Conservation (phyloP, 2,888 invertebrate species). For the Gnatocerus cornutus region DNA sequence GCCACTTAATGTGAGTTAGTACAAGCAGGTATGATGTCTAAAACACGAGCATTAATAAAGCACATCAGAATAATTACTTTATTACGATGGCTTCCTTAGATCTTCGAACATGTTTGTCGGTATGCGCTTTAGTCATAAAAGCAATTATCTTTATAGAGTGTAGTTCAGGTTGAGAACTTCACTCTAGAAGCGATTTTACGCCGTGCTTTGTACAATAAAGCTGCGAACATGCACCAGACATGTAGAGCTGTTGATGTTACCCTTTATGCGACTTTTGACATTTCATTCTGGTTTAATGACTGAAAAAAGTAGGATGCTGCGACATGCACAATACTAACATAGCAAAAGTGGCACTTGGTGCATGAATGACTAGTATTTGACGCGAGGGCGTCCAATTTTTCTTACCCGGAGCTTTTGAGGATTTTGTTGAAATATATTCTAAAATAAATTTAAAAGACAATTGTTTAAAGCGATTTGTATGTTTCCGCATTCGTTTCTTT, state of each 20-base stretch:
- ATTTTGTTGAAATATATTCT: conserved; percentile 18
- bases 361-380: conserved; percentile 10
- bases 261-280: conserved; percentile 25
- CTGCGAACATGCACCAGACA: conserved; percentile 35
- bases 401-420: background rate
- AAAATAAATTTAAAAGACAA: conserved; percentile 34
- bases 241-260: conserved; percentile 15
- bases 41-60: too few species aligned
- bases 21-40: too few species aligned
- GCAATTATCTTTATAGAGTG: conserved; percentile 27
- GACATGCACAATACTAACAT: conserved; percentile 23
- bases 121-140: conserved; percentile 23
- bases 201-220: conserved; percentile 16
- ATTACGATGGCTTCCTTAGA: too few species aligned
- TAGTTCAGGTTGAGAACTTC: conserved; percentile 36
- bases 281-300: conserved; percentile 25
- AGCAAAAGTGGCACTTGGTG: too few species aligned
- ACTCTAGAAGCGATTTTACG: conserved; percentile 29
- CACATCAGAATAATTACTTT: too few species aligned
- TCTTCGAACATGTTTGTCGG: background rate
- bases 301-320: conserved; percentile 16
- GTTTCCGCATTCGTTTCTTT: conserved; percentile 28
- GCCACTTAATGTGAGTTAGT: background rate
- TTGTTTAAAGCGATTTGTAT: conserved; percentile 48
- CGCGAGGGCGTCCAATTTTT: background rate